A percentile compares a stretch with the other conserved stretches of the same genome.
Conservation (phyloP, 1,140 invertebrate genomes). For the Meloidogyne chitwoodi region DNA sequence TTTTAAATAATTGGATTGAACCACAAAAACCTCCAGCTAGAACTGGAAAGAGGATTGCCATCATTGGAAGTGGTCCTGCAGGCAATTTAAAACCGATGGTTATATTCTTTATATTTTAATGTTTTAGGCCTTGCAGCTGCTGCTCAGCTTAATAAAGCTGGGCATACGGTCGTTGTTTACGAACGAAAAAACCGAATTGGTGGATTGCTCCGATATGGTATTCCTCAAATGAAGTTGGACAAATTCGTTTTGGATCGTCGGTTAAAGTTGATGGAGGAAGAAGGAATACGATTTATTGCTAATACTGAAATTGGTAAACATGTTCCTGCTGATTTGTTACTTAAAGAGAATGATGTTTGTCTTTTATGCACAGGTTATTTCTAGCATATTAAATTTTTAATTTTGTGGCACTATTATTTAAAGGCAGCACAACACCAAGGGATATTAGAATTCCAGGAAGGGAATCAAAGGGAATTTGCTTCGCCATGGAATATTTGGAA, state of each 20-base stretch:
- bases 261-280: constrained; percentile 77
- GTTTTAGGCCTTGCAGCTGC: constrained; percentile 79
- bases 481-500: constrained; percentile 94
- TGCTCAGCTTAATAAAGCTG: constrained; percentile 84
- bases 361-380: constrained; percentile 71
- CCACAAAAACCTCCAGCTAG: constrained; percentile 72
- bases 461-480: constrained; percentile 82
- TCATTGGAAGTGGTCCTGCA: constrained; percentile 91
- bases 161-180: constrained; percentile 86
- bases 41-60: constrained; percentile 79
- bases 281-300: constrained; percentile 86
- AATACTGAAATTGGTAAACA: constrained; percentile 86
- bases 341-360: constrained; percentile 77
- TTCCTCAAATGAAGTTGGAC: constrained; percentile 64
- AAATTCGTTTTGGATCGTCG: constrained; percentile 74
- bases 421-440: constrained; percentile 88
- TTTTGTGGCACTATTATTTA: background rate
- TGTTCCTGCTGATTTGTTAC: constrained; percentile 72
- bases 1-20: constrained; percentile 89
- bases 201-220: constrained; percentile 94
- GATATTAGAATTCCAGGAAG: constrained; percentile 74
- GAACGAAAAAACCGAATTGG: constrained; percentile 91
- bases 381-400: too few species aligned
- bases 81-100: constrained; percentile 20
- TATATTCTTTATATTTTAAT: background rate